A percentile compares a stretch with the other conserved stretches of the same genome.
Conservation (phyloP, 2,888 invertebrate species). For the Rhagium mordax region DNA sequence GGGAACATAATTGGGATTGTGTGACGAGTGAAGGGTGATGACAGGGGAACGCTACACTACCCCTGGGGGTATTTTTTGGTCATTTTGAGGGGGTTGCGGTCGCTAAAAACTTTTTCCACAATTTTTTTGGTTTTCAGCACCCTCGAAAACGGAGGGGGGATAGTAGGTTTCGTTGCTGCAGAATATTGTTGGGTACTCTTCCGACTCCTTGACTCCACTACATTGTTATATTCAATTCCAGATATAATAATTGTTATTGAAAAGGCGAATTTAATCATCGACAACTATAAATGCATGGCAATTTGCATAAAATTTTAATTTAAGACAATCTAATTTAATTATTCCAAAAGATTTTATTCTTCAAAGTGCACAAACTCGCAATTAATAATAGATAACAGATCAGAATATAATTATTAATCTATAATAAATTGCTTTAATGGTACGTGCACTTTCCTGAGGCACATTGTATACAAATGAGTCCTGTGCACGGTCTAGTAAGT, state of each 20-base stretch:
- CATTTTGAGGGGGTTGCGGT: too few relatives aligned
- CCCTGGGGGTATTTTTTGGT: too few relatives aligned
- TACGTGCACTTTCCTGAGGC: constrained; percentile 36
- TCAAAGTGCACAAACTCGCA: constrained; percentile 28
- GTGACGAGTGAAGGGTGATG: too few relatives aligned
- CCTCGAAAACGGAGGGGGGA: too few relatives aligned
- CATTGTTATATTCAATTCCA: too few relatives aligned
- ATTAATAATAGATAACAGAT: constrained; percentile 32
- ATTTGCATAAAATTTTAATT: constrained; percentile 10
- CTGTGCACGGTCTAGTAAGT: constrained; percentile 34
- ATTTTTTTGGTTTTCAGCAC: too few relatives aligned
- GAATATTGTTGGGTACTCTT: too few relatives aligned
- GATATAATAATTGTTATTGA: background rate
- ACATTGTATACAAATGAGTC: constrained; percentile 44
- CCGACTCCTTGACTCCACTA: too few relatives aligned
- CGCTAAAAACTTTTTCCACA: too few relatives aligned
- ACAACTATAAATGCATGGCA: background rate
- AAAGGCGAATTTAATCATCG: background rate
- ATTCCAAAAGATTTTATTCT: constrained; percentile 29
- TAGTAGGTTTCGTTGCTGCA: too few relatives aligned
- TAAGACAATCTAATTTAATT: constrained; percentile 19
- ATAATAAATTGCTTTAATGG: constrained; percentile 41
- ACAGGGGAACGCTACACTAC: too few relatives aligned
- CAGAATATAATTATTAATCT: constrained; percentile 38
- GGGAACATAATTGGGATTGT: too few relatives aligned